Evolutionary conservation across 2,113 vertebrate genomes (phyloP), one percentile per base, ranked within the genome.

Genomic region (Sorex fumeus): DNA sequence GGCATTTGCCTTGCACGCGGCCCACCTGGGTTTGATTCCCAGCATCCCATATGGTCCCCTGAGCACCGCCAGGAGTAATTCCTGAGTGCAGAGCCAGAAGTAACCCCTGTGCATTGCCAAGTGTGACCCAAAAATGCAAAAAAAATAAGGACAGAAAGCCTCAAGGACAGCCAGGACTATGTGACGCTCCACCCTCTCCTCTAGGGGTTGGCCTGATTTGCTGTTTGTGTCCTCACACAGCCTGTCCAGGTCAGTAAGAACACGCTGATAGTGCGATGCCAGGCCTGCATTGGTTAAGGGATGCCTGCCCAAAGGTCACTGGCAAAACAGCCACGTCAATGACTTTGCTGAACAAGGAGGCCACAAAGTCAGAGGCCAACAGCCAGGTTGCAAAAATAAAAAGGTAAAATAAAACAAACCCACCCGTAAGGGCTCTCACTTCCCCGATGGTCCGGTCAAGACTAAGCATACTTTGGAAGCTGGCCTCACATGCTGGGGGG

Each of bases 311-410:
- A 3, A n/a, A 32, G 32, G 74, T 94, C n/a, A 86, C 36, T 69
- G 86, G 80, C 32, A 84, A 76, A 90, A 32, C 32, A 94, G 16
- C 47, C 6, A 57, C 47, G 74, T 78, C 71, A 57, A 12, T 32
- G 45, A 72, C 70, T 93, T 84, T 72, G 76, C 47, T 84, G 64
- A 71, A 78, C 60, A 32, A 3, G 2, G 36, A 92, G 71, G 57
- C 45, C 62, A 91, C 25, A 72, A 18, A 32, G 86, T 43, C 83
- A 84, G 53, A 90, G 62, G 94, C 76, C 79, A 92, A 34, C 15
- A 75, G 60, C 4, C 18, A 69, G 5, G 11, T 25, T 80, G 4
- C 19, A 45, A 50, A 50, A 34, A 30, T 10, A 57, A 4, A 9
- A 69, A 23, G 0, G 36, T 23, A 36, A 57, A n/a, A 60, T 15